Conservation (phyloP, 2,113 vertebrate species). For the Datnioides undecimradiatus region DNA sequence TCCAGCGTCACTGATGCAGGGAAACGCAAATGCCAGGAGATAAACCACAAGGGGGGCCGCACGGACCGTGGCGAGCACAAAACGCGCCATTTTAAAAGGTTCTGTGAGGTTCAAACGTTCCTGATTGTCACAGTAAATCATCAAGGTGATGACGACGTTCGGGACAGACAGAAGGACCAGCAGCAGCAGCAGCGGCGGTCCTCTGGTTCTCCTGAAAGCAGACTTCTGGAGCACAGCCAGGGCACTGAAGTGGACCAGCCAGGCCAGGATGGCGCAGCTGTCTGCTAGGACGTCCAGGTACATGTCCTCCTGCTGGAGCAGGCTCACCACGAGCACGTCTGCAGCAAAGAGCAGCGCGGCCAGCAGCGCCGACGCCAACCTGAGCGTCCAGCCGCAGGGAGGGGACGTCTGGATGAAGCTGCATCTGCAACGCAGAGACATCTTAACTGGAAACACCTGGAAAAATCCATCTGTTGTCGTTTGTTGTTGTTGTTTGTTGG, state of each 20-base stretch:
- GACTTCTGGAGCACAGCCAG: slow-evolving; percentile 83
- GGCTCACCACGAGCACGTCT: slow-evolving; percentile 83
- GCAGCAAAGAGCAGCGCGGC: slow-evolving; percentile 81
- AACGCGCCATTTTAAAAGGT: slow-evolving; percentile 80
- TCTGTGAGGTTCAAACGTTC: slow-evolving; percentile 73
- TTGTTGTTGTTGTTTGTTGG: too few species aligned
- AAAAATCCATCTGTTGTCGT: too few species aligned
- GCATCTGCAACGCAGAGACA: slow-evolving; percentile 57
- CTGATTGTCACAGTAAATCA: slow-evolving; percentile 79
- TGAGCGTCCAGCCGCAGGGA: slow-evolving; percentile 87
- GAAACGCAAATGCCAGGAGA: slow-evolving; percentile 82
- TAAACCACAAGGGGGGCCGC: slow-evolving; percentile 85
- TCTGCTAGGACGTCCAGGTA: slow-evolving; percentile 88
- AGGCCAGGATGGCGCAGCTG: slow-evolving; percentile 85
- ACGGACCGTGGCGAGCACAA: slow-evolving; percentile 84
- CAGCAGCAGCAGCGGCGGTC: slow-evolving; percentile 84
- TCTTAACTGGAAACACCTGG: neutral
- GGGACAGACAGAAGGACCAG: slow-evolving; percentile 85
- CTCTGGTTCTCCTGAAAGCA: slow-evolving; percentile 77
- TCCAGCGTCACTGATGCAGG: slow-evolving; percentile 65
- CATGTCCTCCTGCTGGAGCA: slow-evolving; percentile 79
- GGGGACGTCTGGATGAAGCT: slow-evolving; percentile 27
- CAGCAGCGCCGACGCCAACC: slow-evolving; percentile 82
- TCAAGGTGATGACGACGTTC: slow-evolving; percentile 85
- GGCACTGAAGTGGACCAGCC: slow-evolving; percentile 88